Evolutionary conservation across 2,888 invertebrate species (phyloP), one percentile per base, ranked within the genome.

Genomic region (Ormyrus thymus): DNA sequence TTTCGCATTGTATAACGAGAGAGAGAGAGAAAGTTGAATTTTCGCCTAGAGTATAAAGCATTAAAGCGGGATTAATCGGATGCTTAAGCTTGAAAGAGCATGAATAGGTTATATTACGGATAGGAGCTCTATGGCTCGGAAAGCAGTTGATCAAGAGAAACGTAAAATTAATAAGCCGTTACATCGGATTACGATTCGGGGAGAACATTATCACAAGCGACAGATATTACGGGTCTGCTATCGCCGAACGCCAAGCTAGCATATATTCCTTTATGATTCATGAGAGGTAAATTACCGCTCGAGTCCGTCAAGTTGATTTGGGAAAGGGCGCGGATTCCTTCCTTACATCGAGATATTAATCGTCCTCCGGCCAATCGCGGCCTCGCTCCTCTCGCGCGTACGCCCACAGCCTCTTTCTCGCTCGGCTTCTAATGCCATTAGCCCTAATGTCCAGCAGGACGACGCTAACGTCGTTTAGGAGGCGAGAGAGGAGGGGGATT

Each of bases 401-500:
- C 65, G 48, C 61, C 29, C 3, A 29, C 29, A 1, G 29, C 29
- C 29, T 29, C 29, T 29, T 29, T 29, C 29, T 48, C 50, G 3
- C 61, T 3, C 59, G 43, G 11, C 56, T 65, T 7, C 53, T 58
- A 51, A 72, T 62, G 72, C 68, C 75, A 78, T 81, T 72, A 69
- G 64, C 50, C 51, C 73, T 81, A 73, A 81, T 78, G 78, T 71
- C 76, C 72, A 69, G 29, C 64, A 45, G 43, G 75, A 78, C 29
- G 78, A 80, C 66, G 70, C 64, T 80, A 71, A 81, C 62, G 66
- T 78, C 73, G 73, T 76, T 76, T 66, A 51, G 58, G 64, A 68
- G 61, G 1, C n/a, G 8, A 11, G 55, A 43, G 62, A 66, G 61
- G 48, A 15, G 58, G 46, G 59, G 68, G 62, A 80, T 77, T 66